These are phyloP conservation scores for Meghimatium bilineatum DNA, from an alignment of 2,888 invertebrate genomes.

Conservation along the genomic window DNA sequence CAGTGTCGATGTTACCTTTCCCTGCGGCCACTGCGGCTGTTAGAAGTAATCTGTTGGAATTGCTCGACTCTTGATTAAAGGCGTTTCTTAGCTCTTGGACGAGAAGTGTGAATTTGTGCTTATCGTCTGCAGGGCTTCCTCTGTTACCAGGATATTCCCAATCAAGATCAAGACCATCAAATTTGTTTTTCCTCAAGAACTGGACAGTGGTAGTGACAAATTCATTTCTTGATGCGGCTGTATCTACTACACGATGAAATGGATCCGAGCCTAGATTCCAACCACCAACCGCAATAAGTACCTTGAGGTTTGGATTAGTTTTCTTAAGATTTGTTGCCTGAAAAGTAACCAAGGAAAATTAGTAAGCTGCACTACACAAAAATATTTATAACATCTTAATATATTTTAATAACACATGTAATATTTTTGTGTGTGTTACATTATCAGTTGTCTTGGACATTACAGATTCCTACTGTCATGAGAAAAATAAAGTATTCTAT, in stretches of 20 bases:
- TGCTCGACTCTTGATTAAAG: conserved; percentile 65
- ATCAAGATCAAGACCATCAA: conserved; percentile 89
- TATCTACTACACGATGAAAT: conserved; percentile 67
- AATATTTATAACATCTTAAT: no score
- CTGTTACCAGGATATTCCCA: conserved; percentile 90
- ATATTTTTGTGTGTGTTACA: no score
- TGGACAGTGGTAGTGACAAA: conserved; percentile 63
- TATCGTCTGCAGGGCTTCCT: conserved; percentile 72
- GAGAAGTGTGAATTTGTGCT: conserved; percentile 61
- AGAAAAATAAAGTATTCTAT: no score
- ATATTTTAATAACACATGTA: no score
- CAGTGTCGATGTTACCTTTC: conserved; percentile 61
- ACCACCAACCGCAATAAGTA: conserved; percentile 91
- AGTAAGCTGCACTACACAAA: no score
- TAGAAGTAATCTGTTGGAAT: conserved; percentile 63
- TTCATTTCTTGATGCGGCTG: conserved; percentile 56
- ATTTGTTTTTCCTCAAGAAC: conserved; percentile 79
- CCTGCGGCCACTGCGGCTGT: conserved; percentile 74
- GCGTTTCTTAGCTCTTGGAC: conserved; percentile 65
- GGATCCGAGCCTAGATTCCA: conserved; percentile 92
- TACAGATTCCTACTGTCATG: no score
- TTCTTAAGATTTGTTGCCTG: conserved; percentile 79
- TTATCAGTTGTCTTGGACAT: no score
- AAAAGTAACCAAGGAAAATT: neutral
- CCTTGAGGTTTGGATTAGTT: conserved; percentile 84